phyloP scores from a whole-genome alignment of 2,888 invertebrate species.

The Mystacides longicornis region DNA sequence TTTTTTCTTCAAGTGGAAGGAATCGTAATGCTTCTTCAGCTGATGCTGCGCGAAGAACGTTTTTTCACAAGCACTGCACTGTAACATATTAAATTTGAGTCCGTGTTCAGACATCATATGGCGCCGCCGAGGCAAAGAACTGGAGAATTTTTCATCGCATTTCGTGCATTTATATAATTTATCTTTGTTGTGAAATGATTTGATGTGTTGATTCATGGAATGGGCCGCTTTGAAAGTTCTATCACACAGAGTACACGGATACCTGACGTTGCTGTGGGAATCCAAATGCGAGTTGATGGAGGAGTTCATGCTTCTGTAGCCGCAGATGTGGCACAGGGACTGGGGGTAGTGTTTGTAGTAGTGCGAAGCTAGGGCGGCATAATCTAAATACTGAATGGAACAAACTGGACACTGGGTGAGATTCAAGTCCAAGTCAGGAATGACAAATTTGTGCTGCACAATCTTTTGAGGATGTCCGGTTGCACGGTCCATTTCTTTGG shows the following conservation, averaged over 20 bases:
- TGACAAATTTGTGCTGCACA: neutral
- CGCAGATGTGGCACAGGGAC: neutral
- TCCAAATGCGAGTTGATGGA: neutral
- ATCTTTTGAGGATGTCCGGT: neutral
- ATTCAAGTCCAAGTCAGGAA: neutral
- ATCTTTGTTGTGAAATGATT: neutral
- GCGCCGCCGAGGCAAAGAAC: neutral
- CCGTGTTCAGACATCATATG: neutral
- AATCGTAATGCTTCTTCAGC: neutral
- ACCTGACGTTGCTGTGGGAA: neutral
- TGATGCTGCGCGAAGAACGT: neutral
- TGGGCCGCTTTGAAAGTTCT: neutral
- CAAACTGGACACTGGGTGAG: neutral
- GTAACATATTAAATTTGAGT: neutral
- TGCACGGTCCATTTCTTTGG: neutral
- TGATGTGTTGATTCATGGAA: neutral
- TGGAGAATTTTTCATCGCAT: neutral
- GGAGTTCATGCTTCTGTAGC: neutral
- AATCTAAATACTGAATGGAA: neutral
- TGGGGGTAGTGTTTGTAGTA: neutral
- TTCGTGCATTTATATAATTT: neutral
- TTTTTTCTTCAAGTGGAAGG: neutral
- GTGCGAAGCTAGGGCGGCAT: neutral
- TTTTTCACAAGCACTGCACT: neutral
- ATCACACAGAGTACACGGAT: neutral